Base-by-base conservation (phyloP, 2,113 vertebrate genomes). In the Trachemys scripta region DNA sequence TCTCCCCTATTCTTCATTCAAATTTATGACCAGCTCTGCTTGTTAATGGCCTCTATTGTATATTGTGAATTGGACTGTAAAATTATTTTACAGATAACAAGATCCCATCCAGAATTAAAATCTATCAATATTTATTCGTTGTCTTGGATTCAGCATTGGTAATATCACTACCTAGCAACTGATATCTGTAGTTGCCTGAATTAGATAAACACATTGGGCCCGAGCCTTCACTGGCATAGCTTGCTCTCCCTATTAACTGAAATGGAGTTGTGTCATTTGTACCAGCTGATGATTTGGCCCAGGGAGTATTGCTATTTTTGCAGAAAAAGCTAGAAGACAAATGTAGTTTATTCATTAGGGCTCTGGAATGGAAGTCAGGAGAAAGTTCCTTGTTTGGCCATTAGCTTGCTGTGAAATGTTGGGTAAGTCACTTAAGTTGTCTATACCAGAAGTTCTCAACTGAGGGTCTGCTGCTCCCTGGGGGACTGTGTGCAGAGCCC, bases 191-290 rank as follows among this genome's bases (percentile, higher is more conserved):
- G 53, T 42, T 79, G 3, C 45, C 27, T 79, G 13, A 4, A 62
- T 0, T n/a, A 14, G 19, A 7, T 87, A 35, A 80, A 87, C 65
- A 47, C 5, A 80, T n/a, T 4, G 51, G 93, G 29, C 22, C 24
- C 2, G 3, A 47, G 0, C 1, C 35, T 49, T 51, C 57, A 9
- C 84, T 80, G 56, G 35, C 65, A 31, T 69, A 82, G 25, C 38
- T 0, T 45, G 29, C 16, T 1, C 10, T 13, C 62, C 22, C n/a
- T 72, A 10, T 38, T 72, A 72, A 19, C n/a, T 19, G 17, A 38
- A 72, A 5, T 22, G 35, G 3, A 38, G 19, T 5, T 72, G 65
- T 29, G 19, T 19, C n/a, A 72, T 72, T 72, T 38, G 5, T 72
- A 72, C 31, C 7, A 20, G 65, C 16, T 20, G 19, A 72, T 38